Evolutionary conservation across 1,140 invertebrate species (phyloP).

Genomic region (Brachionus koreanus): DNA sequence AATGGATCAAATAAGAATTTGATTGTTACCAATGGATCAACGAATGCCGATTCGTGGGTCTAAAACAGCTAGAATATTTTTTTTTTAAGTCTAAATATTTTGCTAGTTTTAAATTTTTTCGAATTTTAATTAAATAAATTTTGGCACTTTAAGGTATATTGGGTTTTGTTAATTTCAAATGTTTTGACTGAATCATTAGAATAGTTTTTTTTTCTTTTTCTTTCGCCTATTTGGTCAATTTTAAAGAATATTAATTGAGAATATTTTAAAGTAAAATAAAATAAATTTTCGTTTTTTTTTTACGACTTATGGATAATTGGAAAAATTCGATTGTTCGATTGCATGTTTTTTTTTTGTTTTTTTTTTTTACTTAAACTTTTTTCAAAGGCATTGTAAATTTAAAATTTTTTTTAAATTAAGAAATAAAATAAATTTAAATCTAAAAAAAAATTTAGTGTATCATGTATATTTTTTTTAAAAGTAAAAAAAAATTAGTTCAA

Average conservation of each 20-base stretch:
- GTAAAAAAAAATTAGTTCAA: too few species aligned
- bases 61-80: not conserved
- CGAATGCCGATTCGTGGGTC: constrained; percentile 44
- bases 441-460: not conserved
- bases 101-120: constrained; percentile 1
- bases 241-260: not conserved
- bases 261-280: not conserved
- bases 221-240: not conserved
- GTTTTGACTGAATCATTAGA: not conserved
- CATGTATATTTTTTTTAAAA: too few species aligned
- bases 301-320: not conserved
- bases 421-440: not conserved
- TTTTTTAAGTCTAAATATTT: constrained; percentile 18
- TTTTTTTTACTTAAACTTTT: not conserved
- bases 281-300: not conserved
- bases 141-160: not conserved
- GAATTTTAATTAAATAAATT: constrained; percentile 6
- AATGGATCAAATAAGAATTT: constrained; percentile 24
- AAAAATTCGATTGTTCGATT: not conserved
- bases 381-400: not conserved
- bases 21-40: constrained; percentile 37
- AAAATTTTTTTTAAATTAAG: not conserved
- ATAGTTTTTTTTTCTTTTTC: not conserved
- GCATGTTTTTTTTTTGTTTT: not conserved
- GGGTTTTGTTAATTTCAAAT: not conserved